These are phyloP conservation scores for Craseonycteris thonglongyai DNA, from an alignment of 2,113 vertebrate species.

Conservation along the genomic window DNA sequence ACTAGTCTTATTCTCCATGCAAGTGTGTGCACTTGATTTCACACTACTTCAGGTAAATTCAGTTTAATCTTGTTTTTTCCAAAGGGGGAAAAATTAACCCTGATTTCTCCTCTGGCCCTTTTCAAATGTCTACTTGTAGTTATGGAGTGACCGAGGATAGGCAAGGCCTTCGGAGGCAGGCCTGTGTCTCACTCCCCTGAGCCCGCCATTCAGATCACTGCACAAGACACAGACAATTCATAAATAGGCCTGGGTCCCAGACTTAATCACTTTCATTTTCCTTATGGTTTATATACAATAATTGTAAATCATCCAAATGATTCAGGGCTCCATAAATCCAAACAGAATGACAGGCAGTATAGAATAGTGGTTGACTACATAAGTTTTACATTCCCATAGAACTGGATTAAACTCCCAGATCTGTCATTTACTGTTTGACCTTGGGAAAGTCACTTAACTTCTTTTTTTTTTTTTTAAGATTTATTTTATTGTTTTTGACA, in stretches of 20 bases:
- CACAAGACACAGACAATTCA: background rate
- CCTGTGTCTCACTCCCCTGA: background rate
- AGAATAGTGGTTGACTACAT: background rate
- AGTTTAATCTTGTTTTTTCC: background rate
- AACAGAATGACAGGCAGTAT: background rate
- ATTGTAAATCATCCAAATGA: background rate
- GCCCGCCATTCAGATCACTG: background rate
- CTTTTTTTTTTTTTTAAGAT: no score
- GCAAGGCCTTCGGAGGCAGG: background rate
- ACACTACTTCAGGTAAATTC: background rate
- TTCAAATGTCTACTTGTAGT: background rate
- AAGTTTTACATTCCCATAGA: background rate
- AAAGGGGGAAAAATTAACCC: background rate
- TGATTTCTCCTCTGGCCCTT: background rate
- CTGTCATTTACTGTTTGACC: background rate
- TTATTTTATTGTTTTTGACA: no score
- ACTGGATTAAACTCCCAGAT: background rate
- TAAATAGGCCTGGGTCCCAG: background rate
- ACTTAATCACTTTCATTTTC: background rate
- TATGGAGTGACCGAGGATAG: background rate
- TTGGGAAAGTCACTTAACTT: slow-evolving; percentile 7
- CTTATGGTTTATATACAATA: background rate
- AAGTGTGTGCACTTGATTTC: background rate
- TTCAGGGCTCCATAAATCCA: background rate
- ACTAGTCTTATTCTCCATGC: background rate